phyloP scores from a whole-genome alignment of 2,888 invertebrate species.

The Lepetodrilus schrolli region DNA sequence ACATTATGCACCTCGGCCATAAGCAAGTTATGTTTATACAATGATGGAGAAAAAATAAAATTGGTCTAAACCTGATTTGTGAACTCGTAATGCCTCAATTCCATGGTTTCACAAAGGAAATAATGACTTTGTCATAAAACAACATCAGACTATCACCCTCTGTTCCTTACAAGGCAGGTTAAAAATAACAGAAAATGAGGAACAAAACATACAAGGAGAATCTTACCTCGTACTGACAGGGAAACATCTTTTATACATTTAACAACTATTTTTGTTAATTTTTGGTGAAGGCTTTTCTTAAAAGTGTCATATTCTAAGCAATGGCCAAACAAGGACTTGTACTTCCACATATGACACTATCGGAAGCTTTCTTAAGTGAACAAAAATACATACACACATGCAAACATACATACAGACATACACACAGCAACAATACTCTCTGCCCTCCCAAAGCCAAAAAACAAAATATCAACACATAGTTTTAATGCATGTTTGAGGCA shows the following conservation, averaged over 20 bases:
- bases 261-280: slow-evolving; percentile 16
- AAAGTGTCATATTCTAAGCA: slow-evolving; percentile 22
- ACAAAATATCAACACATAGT: slow-evolving; percentile 6
- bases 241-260: slow-evolving; percentile 8
- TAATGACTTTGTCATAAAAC: not conserved
- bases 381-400: slow-evolving; percentile 1
- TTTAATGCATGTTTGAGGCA: slow-evolving; percentile 16
- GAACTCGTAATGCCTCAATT: not conserved
- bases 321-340: slow-evolving; percentile 19
- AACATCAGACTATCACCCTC: not conserved
- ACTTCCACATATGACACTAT: not conserved
- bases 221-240: not conserved
- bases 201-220: slow-evolving; percentile 7
- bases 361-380: not conserved
- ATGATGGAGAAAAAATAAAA: slow-evolving; percentile 16
- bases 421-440: slow-evolving; percentile 9
- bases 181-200: not conserved
- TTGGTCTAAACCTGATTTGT: slow-evolving; percentile 10
- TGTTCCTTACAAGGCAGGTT: slow-evolving; percentile 2
- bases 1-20: slow-evolving; percentile 8
- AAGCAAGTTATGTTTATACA: not conserved
- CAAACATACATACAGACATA: not conserved
- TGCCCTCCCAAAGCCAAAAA: too few relatives aligned
- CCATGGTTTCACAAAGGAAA: not conserved
- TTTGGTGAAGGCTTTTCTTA: not conserved